These are phyloP conservation scores for Diogma glabrata DNA, from an alignment of 2,888 invertebrate species.

Conservation along the genomic window DNA sequence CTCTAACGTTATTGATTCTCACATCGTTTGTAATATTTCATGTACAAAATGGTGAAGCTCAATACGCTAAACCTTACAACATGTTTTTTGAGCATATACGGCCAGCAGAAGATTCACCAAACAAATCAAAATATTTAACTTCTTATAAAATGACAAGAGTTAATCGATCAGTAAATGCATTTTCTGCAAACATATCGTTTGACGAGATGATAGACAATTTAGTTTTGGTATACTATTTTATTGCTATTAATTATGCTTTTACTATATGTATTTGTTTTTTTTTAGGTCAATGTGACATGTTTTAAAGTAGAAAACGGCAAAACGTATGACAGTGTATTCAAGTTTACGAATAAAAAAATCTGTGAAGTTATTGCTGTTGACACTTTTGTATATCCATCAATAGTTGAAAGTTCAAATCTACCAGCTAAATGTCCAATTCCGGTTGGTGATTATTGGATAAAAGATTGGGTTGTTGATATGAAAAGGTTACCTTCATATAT, in stretches of 20 bases:
- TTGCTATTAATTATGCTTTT: background rate
- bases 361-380: background rate
- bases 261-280: background rate
- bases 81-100: background rate
- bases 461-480: conserved; percentile 1
- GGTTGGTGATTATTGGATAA: background rate
- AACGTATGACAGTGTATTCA: background rate
- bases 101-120: background rate
- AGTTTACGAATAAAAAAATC: background rate
- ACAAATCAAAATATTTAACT: background rate
- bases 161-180: background rate
- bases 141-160: background rate
- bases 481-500: background rate
- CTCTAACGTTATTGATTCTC: too few species aligned
- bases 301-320: background rate
- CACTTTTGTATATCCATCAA: background rate
- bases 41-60: too few species aligned
- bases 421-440: background rate
- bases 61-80: background rate
- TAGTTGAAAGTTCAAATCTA: background rate
- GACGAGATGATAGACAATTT: too few species aligned
- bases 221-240: background rate
- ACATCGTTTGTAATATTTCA: too few species aligned
- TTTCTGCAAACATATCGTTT: background rate
- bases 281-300: background rate